These are phyloP conservation scores for Ceratoteleas bidentatus DNA, from an alignment of 1,140 invertebrate genomes.

Conservation along the genomic window DNA sequence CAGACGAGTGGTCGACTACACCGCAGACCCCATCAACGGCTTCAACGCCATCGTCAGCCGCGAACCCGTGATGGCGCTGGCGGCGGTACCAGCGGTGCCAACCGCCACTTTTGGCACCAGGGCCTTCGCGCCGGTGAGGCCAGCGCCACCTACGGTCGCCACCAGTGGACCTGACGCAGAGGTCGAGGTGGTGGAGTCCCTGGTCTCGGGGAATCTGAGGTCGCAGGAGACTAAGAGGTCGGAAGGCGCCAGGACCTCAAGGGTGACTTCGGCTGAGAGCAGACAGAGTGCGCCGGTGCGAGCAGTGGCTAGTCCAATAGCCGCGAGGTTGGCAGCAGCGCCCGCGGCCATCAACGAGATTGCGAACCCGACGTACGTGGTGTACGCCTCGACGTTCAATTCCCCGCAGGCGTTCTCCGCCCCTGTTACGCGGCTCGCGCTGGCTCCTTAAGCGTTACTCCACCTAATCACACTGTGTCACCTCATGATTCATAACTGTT, in stretches of 20 bases:
- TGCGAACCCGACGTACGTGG: constrained; percentile 73
- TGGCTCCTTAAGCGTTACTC: constrained; percentile 67
- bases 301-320: constrained; percentile 38
- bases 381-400: constrained; percentile 72
- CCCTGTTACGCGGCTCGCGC: constrained; percentile 70
- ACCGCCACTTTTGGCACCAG: constrained; percentile 62
- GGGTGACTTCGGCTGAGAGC: constrained; percentile 23
- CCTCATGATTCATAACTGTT: constrained; percentile 42
- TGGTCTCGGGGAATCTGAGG: constrained; percentile 18
- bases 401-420: constrained; percentile 74
- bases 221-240: background rate
- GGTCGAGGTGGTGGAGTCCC: constrained; percentile 76
- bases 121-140: constrained; percentile 47
- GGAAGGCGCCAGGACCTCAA: background rate
- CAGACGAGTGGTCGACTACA: constrained; percentile 77
- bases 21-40: constrained; percentile 78
- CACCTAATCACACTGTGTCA: constrained; percentile 48
- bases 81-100: constrained; percentile 52
- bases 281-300: constrained; percentile 55
- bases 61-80: constrained; percentile 79
- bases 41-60: constrained; percentile 83
- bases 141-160: constrained; percentile 66
- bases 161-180: constrained; percentile 75
- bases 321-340: constrained; percentile 52
- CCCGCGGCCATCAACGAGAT: constrained; percentile 59